Base-by-base conservation (phyloP, 2,797 vertebrate species). In the Chiloscyllium punctatum region DNA sequence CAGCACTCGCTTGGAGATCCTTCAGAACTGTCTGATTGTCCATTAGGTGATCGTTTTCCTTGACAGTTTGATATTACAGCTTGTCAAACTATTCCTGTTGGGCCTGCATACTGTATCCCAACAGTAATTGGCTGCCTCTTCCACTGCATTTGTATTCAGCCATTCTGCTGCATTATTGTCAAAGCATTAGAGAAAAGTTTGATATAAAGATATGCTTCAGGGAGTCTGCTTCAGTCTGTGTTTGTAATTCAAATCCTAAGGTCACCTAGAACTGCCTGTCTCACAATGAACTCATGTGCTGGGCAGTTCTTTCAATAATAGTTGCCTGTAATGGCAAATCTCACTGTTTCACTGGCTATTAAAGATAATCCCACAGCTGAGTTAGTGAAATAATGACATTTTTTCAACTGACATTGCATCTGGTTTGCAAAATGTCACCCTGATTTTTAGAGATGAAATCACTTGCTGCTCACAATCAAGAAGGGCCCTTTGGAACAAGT, bases 81-180 rank as follows among this genome's bases (percentile, higher is more conserved):
- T 92, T 92, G 90, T 92, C 90, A 92, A 69, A 42, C 90, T 92
- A 37, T 92, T 92, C 90, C 66, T 92, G 62, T 42, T 42, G 5
- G 90, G 62, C 21, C 37, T 4, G 9, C 62, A 92, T 69, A 42
- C 66, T 92, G 62, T 25, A 69, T 69, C 66, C 66, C 9, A 4
- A n/a, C 66, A 92, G 62, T 92, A 92, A 92, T 92, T 92, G 90
- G n/a, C 90, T 69, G 66, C 90, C 90, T 92, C 37, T 68, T 69
- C 62, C n/a, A 42, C 8, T 42, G 90, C 66, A 69, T 92, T 92
- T 66, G 8, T 42, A 42, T n/a, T 27, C 66, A 9, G 90, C 90
- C 69, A 62, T 42, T 42, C 21, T 27, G 66, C 90, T 25, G n/a
- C 23, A 37, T 92, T 92, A 21, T 25, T 42, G n/a, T 69, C 90